Percentiles rank a stretch among this genome's conserved stretches.
Evolutionary conservation across 2,888 invertebrate genomes (phyloP).

Genomic region (Lypha dubia): DNA sequence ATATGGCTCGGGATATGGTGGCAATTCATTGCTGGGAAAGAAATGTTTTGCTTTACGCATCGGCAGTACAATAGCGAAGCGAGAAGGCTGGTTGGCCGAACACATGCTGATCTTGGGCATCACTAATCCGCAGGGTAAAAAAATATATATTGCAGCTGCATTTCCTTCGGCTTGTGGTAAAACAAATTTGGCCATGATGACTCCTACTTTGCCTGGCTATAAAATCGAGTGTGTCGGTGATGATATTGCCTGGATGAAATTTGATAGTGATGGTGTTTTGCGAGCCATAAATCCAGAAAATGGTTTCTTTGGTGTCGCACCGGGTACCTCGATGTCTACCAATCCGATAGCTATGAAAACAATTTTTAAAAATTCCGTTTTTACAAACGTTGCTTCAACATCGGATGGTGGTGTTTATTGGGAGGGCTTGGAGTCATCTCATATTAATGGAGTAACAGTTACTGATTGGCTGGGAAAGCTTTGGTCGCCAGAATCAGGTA

Average conservation of each 20-base stretch:
- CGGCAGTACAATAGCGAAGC: conserved; percentile 95
- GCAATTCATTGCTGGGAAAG: conserved; percentile 97
- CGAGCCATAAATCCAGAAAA: conserved; percentile 99
- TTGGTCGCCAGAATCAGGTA: conserved; percentile 87
- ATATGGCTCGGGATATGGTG: conserved; percentile 97
- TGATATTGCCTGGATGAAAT: conserved; percentile 99
- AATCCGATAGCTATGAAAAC: conserved; percentile 99
- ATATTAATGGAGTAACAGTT: conserved; percentile 85
- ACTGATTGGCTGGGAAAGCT: conserved; percentile 93
- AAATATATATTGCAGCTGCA: conserved; percentile 97
- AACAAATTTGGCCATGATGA: conserved; percentile 99
- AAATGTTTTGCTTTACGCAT: conserved; percentile 98
- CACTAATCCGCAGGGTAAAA: conserved; percentile 94
- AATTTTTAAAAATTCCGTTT: conserved; percentile 94
- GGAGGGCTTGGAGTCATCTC: conserved; percentile 97
- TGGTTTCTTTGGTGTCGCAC: conserved; percentile 99
- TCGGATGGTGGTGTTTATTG: conserved; percentile 98
- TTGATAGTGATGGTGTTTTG: conserved; percentile 92
- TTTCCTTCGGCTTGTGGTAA: conserved; percentile 99
- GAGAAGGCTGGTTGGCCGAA: conserved; percentile 99
- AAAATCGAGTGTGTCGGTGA: conserved; percentile 97
- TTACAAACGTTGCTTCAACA: conserved; percentile 98
- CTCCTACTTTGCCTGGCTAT: conserved; percentile 95
- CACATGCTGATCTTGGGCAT: conserved; percentile 99
- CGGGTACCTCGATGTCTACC: conserved; percentile 94